Conservation (phyloP, 30 jellyfish, hydroid and myxozoan species). For the Morbakka virulenta region DNA sequence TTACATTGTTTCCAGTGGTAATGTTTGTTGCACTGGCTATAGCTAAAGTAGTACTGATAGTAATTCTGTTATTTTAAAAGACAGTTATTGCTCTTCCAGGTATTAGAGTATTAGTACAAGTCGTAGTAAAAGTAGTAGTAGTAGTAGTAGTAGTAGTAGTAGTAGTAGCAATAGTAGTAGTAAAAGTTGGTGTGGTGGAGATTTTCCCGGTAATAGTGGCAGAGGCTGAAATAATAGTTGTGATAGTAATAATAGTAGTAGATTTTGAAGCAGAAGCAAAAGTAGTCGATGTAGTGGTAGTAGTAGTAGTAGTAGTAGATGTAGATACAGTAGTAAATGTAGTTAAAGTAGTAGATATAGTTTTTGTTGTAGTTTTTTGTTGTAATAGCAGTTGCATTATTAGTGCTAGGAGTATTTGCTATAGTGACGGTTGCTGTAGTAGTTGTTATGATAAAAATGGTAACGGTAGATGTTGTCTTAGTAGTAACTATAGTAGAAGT, state of each 20-base stretch:
- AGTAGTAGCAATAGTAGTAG: neutral
- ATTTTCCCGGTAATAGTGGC: neutral
- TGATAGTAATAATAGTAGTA: conserved; percentile 12
- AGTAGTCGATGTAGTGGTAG: conserved; percentile 15
- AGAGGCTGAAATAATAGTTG: neutral
- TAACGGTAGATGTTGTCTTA: neutral
- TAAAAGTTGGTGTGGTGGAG: neutral
- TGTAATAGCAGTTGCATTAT: neutral
- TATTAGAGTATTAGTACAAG: neutral
- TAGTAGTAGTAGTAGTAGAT: conserved; percentile 18
- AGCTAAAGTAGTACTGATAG: conserved; percentile 36
- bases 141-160: neutral
- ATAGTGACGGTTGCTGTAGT: neutral
- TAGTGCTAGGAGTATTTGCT: neutral
- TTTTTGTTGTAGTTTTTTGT: neutral
- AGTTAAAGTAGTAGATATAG: neutral
- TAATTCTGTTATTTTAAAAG: conserved; percentile 13
- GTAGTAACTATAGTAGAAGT: conserved; percentile 11
- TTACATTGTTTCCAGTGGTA: neutral
- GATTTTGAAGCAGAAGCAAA: neutral
- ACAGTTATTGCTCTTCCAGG: neutral
- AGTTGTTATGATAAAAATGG: neutral
- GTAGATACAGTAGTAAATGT: conserved; percentile 1
- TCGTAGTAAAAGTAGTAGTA: too few species aligned
- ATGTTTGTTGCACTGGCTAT: conserved; percentile 3